Conservation (phyloP, 2,888 invertebrate species). For the Metalampra italica region DNA sequence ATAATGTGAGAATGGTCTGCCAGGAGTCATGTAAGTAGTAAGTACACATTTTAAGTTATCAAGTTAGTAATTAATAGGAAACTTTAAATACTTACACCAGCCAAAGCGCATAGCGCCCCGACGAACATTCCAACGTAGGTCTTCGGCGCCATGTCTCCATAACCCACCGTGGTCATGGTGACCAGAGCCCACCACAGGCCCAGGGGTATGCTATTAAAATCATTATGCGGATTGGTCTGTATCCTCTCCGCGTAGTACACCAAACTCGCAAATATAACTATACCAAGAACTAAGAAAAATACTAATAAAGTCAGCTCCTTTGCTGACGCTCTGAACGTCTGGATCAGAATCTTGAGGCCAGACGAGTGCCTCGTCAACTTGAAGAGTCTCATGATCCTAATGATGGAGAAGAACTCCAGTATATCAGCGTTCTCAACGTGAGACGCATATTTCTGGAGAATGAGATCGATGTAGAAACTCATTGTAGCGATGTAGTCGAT, state of each 20-base stretch:
- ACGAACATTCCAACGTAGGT: slow-evolving; percentile 99
- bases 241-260: slow-evolving; percentile 99
- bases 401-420: slow-evolving; percentile 98
- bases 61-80: neutral
- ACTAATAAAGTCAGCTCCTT: slow-evolving; percentile 97
- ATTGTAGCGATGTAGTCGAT: slow-evolving; percentile 99
- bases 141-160: slow-evolving; percentile 99
- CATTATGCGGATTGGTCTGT: slow-evolving; percentile 96
- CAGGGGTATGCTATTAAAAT: slow-evolving; percentile 98
- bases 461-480: slow-evolving; percentile 97
- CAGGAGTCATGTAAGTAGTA: too few relatives aligned
- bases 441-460: slow-evolving; percentile 92
- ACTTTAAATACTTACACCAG: slow-evolving; percentile 85
- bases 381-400: slow-evolving; percentile 98
- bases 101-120: slow-evolving; percentile 97
- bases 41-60: too few relatives aligned
- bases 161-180: slow-evolving; percentile 99
- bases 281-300: slow-evolving; percentile 98
- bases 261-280: slow-evolving; percentile 98
- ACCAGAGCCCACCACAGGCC: slow-evolving; percentile 99
- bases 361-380: slow-evolving; percentile 98
- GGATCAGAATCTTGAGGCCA: slow-evolving; percentile 98
- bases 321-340: slow-evolving; percentile 97
- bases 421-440: slow-evolving; percentile 97
- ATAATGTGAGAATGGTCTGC: too few relatives aligned